Conservation (phyloP, 2,113 vertebrate species). For the Eulacestoma nigropectus region DNA sequence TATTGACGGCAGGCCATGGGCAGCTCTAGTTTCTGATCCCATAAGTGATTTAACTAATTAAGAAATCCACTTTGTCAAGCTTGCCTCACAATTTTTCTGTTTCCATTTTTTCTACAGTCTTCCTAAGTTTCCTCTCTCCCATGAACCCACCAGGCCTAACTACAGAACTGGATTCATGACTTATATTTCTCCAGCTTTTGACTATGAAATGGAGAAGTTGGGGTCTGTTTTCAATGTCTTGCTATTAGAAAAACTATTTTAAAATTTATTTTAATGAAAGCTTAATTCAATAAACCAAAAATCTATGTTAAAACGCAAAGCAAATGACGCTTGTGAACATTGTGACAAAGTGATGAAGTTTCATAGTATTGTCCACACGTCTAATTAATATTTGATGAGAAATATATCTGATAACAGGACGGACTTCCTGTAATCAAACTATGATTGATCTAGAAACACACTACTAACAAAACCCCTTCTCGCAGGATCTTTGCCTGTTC, state of each 20-base stretch:
- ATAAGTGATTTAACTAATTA: neutral
- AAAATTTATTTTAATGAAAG: neutral
- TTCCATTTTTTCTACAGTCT: neutral
- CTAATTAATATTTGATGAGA: conserved; percentile 70
- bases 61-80: neutral
- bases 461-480: conserved; percentile 52
- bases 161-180: neutral
- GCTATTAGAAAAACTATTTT: neutral
- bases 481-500: conserved; percentile 11
- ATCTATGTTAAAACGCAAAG: neutral
- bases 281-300: neutral
- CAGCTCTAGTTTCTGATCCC: neutral
- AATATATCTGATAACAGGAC: conserved; percentile 64
- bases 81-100: neutral
- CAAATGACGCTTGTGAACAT: neutral
- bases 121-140: neutral
- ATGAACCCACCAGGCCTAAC: neutral
- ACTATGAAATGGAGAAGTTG: neutral
- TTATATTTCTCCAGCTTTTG: neutral
- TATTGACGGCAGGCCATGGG: neutral
- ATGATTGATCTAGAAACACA: conserved; percentile 58
- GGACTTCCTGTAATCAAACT: conserved; percentile 70
- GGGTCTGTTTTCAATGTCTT: neutral
- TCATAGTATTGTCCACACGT: neutral
- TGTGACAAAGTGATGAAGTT: neutral